These are phyloP conservation scores for Passer montanus DNA, from an alignment of 2,113 vertebrate genomes.

Conservation along the genomic window DNA sequence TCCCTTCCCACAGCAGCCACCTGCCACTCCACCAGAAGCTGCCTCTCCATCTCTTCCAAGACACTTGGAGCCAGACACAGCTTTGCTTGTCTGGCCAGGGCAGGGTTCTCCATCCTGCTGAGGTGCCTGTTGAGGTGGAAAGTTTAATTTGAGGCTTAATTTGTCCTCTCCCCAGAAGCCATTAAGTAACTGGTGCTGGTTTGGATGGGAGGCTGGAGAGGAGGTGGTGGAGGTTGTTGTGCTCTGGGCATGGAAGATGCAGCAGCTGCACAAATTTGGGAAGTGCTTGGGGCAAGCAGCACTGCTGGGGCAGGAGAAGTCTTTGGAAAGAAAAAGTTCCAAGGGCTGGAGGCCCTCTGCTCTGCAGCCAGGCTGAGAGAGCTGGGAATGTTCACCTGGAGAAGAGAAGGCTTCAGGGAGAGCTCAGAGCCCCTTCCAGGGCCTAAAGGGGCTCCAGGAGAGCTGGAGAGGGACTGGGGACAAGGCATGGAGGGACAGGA, in stretches of 20 bases:
- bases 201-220: fast-evolving
- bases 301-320: neutral
- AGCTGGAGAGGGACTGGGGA: neutral
- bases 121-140: neutral
- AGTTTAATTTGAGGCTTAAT: slow-evolving; percentile 18
- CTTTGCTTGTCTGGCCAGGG: neutral
- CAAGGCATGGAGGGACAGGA: neutral
- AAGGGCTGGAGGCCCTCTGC: neutral
- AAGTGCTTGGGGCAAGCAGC: fast-evolving
- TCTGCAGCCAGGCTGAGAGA: neutral
- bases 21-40: neutral
- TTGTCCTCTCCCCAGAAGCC: neutral
- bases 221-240: neutral
- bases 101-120: neutral
- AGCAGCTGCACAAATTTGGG: neutral
- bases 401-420: neutral
- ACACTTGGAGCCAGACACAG: neutral
- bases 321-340: neutral
- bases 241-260: neutral
- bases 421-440: fast-evolving
- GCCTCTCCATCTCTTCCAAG: neutral
- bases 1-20: neutral
- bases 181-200: neutral
- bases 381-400: neutral
- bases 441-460: neutral